These are phyloP conservation scores for Pyrgus malvae DNA, from an alignment of 2,888 invertebrate genomes.

Conservation along the genomic window DNA sequence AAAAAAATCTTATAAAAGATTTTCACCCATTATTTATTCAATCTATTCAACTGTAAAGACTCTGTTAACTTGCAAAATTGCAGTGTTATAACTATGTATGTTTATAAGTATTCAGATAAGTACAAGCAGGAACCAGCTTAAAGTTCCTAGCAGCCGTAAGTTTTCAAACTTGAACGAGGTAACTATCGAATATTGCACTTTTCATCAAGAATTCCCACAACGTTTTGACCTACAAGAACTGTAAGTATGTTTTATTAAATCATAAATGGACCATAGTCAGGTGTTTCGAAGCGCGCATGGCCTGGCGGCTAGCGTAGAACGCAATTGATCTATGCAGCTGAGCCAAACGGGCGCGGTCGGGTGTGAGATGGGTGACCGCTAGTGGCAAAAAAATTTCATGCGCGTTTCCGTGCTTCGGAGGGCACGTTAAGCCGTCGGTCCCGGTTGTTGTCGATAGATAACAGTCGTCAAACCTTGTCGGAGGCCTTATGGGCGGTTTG, in stretches of 20 bases:
- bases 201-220: conserved; percentile 7
- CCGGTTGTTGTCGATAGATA: too few species aligned
- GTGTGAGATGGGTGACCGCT: too few species aligned
- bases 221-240: conserved; percentile 9
- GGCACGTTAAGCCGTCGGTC: too few species aligned
- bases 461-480: too few species aligned
- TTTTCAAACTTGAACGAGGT: conserved; percentile 14
- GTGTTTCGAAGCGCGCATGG: too few species aligned
- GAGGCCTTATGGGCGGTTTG: too few species aligned
- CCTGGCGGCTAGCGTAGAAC: too few species aligned
- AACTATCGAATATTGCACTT: conserved; percentile 23
- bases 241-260: neutral
- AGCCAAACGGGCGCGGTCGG: too few species aligned
- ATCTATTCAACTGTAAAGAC: neutral
- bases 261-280: too few species aligned
- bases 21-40: neutral
- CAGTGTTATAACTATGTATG: neutral
- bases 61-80: conserved; percentile 8
- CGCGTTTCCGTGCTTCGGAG: too few species aligned
- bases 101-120: conserved; percentile 18
- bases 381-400: too few species aligned
- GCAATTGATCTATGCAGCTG: too few species aligned
- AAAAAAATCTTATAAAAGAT: neutral
- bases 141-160: conserved; percentile 20
- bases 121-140: conserved; percentile 21